These are phyloP conservation scores for Protomyctophum bolini DNA, from an alignment of 2,113 vertebrate genomes.

Conservation along the genomic window DNA sequence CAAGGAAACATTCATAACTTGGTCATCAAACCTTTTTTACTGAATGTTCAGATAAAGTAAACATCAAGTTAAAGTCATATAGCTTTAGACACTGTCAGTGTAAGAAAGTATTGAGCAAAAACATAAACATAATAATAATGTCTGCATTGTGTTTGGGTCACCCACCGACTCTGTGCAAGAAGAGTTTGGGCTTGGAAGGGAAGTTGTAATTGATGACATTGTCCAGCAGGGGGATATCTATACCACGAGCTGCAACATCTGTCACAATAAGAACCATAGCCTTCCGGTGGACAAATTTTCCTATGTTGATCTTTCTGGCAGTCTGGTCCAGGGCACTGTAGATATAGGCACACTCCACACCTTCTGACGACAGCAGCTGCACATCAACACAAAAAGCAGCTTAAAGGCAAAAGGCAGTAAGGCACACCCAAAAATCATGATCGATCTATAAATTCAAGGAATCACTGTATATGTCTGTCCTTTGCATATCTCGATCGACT, in stretches of 20 bases:
- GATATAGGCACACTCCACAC: slow-evolving; percentile 89
- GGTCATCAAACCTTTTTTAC: too few species aligned
- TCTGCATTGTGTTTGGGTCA: not conserved
- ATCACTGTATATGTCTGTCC: not conserved
- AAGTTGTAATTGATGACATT: slow-evolving; percentile 98
- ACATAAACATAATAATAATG: not conserved
- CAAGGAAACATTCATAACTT: too few species aligned
- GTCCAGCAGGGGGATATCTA: slow-evolving; percentile 97
- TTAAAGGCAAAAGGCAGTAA: not conserved
- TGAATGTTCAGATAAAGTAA: too few species aligned
- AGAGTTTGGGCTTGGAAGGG: slow-evolving; percentile 93
- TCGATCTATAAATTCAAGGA: not conserved
- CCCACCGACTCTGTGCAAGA: slow-evolving; percentile 95
- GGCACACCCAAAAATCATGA: not conserved
- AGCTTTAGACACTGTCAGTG: too few species aligned
- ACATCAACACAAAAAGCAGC: not conserved
- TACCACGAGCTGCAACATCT: slow-evolving; percentile 92
- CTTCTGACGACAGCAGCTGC: slow-evolving; percentile 84
- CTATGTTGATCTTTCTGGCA: slow-evolving; percentile 96
- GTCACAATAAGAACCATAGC: slow-evolving; percentile 92
- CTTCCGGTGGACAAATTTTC: slow-evolving; percentile 89
- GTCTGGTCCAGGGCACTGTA: slow-evolving; percentile 97
- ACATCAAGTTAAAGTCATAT: too few species aligned
- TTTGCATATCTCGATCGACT: too few species aligned
- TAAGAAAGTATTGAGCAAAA: too few species aligned